A percentile compares a stretch with the other conserved stretches of the same genome.
Conservation (phyloP, 1,140 invertebrate species). For the Zaprionus tsacasi region DNA sequence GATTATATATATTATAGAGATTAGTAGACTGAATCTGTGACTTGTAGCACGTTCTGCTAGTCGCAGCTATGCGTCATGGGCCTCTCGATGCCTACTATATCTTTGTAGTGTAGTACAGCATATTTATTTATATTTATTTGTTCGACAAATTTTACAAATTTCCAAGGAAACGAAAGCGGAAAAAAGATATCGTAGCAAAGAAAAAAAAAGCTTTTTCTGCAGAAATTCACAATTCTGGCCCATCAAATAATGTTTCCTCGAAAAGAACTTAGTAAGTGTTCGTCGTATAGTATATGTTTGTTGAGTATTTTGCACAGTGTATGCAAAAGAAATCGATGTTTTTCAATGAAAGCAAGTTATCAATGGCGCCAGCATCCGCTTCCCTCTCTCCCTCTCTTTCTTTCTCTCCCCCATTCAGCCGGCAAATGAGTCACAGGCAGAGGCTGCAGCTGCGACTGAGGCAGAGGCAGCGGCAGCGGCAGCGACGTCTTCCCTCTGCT, state of each 20-base stretch:
- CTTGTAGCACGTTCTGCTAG: not conserved
- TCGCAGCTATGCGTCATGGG: constrained; percentile 1
- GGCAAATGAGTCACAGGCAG: constrained; percentile 21
- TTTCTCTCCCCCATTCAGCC: not conserved
- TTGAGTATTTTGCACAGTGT: not conserved
- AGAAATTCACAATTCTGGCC: constrained; percentile 25
- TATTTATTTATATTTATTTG: constrained; percentile 20
- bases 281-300: not conserved
- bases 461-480: constrained; percentile 5
- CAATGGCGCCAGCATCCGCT: constrained; percentile 5
- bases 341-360: not conserved
- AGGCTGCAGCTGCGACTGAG: not conserved
- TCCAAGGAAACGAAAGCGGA: constrained; percentile 13
- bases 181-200: constrained; percentile 8
- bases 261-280: constrained; percentile 1
- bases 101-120: constrained; percentile 1
- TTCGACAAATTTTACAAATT: constrained; percentile 23
- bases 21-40: not conserved
- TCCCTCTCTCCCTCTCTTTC: not conserved
- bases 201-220: constrained; percentile 36
- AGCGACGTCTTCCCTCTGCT: not conserved
- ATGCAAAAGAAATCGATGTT: constrained; percentile 7
- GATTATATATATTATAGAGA: not conserved
- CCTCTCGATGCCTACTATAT: not conserved
- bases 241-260: constrained; percentile 24